Evolutionary conservation across 2,888 invertebrate species (phyloP).

Genomic region (Thera britannica): DNA sequence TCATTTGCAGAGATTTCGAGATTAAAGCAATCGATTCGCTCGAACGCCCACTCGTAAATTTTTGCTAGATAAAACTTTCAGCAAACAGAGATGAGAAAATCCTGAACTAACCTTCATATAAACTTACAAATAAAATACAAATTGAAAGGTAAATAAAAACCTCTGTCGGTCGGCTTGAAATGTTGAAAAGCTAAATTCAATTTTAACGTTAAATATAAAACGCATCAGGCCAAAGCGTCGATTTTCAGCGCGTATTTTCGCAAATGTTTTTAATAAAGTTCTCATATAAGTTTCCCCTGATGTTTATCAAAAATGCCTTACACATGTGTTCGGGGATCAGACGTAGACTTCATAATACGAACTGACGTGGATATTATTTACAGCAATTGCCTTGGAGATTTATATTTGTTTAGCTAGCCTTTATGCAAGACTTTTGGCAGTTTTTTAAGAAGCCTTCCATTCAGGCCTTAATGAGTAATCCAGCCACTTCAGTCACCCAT

Average conservation of each 20-base stretch:
- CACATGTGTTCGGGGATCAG: slow-evolving; percentile 55
- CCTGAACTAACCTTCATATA: slow-evolving; percentile 12
- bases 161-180: slow-evolving; percentile 39
- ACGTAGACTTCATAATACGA: slow-evolving; percentile 63
- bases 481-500: too few species aligned
- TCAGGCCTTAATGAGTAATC: too few species aligned
- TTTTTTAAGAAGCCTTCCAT: too few species aligned
- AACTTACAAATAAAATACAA: slow-evolving; percentile 19
- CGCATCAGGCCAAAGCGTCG: slow-evolving; percentile 43
- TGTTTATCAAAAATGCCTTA: slow-evolving; percentile 63
- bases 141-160: slow-evolving; percentile 25
- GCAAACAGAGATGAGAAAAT: not conserved
- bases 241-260: slow-evolving; percentile 49
- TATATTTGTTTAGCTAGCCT: not conserved
- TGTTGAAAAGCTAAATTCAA: slow-evolving; percentile 43
- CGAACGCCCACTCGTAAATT: slow-evolving; percentile 1
- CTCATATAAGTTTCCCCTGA: slow-evolving; percentile 62
- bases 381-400: slow-evolving; percentile 49
- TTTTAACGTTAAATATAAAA: slow-evolving; percentile 49
- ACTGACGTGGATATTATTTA: slow-evolving; percentile 52
- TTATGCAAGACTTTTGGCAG: not conserved
- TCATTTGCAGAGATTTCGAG: slow-evolving; percentile 23
- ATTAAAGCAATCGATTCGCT: slow-evolving; percentile 8
- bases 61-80: slow-evolving; percentile 1
- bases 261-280: slow-evolving; percentile 68